Percentiles rank a stretch among this genome's conserved stretches.
Evolutionary conservation across 1,140 invertebrate genomes (phyloP).

Genomic region (Leptinotarsa defecta): DNA sequence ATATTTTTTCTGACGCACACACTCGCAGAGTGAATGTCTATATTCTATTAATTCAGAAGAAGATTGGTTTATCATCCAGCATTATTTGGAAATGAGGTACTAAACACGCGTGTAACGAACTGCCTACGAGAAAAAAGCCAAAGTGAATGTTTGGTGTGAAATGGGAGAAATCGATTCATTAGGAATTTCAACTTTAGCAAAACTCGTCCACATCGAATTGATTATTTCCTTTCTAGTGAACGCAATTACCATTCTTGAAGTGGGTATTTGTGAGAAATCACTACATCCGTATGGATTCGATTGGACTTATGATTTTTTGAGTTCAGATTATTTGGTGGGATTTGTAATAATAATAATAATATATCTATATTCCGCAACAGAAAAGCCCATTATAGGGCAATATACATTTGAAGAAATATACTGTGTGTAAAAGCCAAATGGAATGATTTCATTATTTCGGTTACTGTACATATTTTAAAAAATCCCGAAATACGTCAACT

Average conservation of each 20-base stretch:
- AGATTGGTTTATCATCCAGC: background rate
- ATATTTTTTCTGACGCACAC: slow-evolving; percentile 2
- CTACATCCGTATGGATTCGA: background rate
- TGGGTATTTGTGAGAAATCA: background rate
- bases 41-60: background rate
- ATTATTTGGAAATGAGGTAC: slow-evolving; percentile 1
- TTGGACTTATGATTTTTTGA: background rate
- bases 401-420: too few relatives aligned
- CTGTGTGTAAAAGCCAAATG: too few relatives aligned
- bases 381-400: too few relatives aligned
- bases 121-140: background rate
- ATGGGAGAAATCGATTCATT: slow-evolving; percentile 12
- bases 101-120: slow-evolving; percentile 17
- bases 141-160: slow-evolving; percentile 7
- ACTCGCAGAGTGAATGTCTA: background rate
- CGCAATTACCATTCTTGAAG: slow-evolving; percentile 10
- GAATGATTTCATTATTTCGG: too few relatives aligned
- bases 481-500: too few relatives aligned
- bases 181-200: background rate
- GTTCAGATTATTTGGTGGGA: background rate
- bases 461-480: too few relatives aligned
- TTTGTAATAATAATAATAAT: too few relatives aligned
- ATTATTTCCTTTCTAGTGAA: slow-evolving; percentile 12
- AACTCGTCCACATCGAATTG: slow-evolving; percentile 11
- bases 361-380: too few relatives aligned